These are phyloP conservation scores for Erebia aethiops DNA, from an alignment of 2,888 invertebrate species.

Conservation along the genomic window DNA sequence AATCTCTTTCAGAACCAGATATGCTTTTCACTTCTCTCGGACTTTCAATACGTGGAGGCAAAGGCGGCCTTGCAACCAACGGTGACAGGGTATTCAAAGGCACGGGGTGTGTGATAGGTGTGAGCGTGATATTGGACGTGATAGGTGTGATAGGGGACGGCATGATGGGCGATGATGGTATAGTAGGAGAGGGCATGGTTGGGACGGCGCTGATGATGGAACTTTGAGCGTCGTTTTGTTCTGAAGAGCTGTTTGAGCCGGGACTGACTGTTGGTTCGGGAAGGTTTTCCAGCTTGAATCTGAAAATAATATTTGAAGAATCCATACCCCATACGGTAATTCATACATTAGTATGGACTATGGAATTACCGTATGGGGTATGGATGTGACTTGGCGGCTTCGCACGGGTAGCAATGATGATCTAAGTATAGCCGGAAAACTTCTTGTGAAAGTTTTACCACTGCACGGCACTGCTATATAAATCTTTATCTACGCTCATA, in stretches of 20 bases:
- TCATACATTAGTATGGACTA: no score
- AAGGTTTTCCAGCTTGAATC: conserved; percentile 69
- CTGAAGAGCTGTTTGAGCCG: conserved; percentile 77
- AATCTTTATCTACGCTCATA: no score
- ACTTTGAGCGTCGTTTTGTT: conserved; percentile 74
- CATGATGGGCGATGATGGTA: conserved; percentile 47
- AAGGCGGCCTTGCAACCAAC: conserved; percentile 60
- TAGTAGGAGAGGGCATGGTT: conserved; percentile 46
- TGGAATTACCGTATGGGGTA: no score
- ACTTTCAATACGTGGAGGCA: conserved; percentile 66
- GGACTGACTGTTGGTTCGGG: conserved; percentile 75
- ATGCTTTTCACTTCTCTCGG: conserved; percentile 61
- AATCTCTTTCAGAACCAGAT: conserved; percentile 62
- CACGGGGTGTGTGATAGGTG: conserved; percentile 35
- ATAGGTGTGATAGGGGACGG: conserved; percentile 44
- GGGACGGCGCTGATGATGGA: conserved; percentile 69
- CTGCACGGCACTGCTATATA: no score
- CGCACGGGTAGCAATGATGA: no score
- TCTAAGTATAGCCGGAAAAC: no score
- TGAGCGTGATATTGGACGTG: conserved; percentile 40
- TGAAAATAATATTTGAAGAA: conserved; percentile 43
- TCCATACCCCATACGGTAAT: no score
- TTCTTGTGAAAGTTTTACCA: no score
- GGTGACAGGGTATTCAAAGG: conserved; percentile 57
- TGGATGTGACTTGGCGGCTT: no score